A percentile compares a stretch with the other conserved stretches of the same genome.
phyloP scores from a whole-genome alignment of 2,888 invertebrate species.

The Nymphalis urticae region DNA sequence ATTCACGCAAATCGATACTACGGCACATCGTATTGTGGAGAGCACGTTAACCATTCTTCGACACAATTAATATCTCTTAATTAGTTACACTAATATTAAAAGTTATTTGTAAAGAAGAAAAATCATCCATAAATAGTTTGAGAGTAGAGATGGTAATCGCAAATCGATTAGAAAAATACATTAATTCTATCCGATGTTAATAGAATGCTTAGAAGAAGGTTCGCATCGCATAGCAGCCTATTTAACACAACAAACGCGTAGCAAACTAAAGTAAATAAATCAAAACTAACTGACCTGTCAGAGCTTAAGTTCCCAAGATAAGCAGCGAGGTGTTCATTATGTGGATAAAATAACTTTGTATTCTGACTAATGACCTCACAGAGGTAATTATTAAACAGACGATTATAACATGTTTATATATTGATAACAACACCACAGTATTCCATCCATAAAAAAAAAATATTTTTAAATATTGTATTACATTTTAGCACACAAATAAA shows the following conservation, averaged over 20 bases:
- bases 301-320: slow-evolving; percentile 60
- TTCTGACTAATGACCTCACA: slow-evolving; percentile 56
- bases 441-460: too few species aligned
- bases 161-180: background rate
- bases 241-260: slow-evolving; percentile 37
- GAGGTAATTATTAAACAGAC: slow-evolving; percentile 40
- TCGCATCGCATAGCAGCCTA: slow-evolving; percentile 31
- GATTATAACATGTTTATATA: slow-evolving; percentile 29
- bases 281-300: slow-evolving; percentile 57
- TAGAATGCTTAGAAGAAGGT: background rate
- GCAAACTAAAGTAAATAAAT: slow-evolving; percentile 63
- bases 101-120: too few species aligned
- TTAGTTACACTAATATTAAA: too few species aligned
- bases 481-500: too few species aligned
- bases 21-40: too few species aligned
- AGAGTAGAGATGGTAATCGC: too few species aligned
- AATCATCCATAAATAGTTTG: too few species aligned
- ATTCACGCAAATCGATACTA: too few species aligned
- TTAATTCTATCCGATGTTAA: background rate
- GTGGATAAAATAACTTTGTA: slow-evolving; percentile 62
- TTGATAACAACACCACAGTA: too few species aligned
- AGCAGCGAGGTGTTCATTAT: slow-evolving; percentile 65
- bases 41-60: too few species aligned
- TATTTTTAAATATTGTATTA: too few species aligned
- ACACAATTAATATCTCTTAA: too few species aligned